Evolutionary conservation across 2,888 invertebrate species (phyloP).

Genomic region (Graphium colonna): DNA sequence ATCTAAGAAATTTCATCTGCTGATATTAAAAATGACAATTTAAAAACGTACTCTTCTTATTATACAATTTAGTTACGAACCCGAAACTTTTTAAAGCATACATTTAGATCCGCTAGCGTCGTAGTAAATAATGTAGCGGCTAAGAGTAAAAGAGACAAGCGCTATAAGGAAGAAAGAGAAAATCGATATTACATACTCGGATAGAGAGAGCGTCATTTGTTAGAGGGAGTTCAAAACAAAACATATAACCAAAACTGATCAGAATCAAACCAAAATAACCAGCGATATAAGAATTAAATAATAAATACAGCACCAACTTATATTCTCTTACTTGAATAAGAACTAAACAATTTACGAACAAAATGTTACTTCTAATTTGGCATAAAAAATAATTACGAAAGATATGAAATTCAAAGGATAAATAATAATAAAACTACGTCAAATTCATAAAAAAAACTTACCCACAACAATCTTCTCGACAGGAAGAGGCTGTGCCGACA

Average conservation of each 20-base stretch:
- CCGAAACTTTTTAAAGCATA: conserved; percentile 13
- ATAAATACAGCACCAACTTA: too few species aligned
- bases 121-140: conserved; percentile 32
- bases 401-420: too few species aligned
- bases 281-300: too few species aligned
- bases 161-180: conserved; percentile 49
- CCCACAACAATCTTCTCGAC: conserved; percentile 74
- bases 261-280: too few species aligned
- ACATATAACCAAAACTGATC: conserved; percentile 29
- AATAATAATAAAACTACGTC: too few species aligned
- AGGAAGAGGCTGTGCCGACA: conserved; percentile 59
- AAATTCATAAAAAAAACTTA: conserved; percentile 60
- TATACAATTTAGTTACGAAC: background rate
- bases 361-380: too few species aligned
- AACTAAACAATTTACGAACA: too few species aligned
- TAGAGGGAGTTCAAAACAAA: conserved; percentile 48
- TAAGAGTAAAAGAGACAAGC: conserved; percentile 39
- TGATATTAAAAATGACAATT: too few species aligned
- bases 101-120: conserved; percentile 25
- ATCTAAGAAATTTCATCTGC: too few species aligned
- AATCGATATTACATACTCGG: conserved; percentile 39
- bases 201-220: conserved; percentile 32
- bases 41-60: too few species aligned
- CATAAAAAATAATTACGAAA: too few species aligned
- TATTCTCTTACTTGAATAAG: too few species aligned